Percentiles rank a stretch among this genome's conserved stretches.
These are phyloP conservation scores for Papilio aristodemus DNA, from an alignment of 1,140 invertebrate species.

Conservation along the genomic window DNA sequence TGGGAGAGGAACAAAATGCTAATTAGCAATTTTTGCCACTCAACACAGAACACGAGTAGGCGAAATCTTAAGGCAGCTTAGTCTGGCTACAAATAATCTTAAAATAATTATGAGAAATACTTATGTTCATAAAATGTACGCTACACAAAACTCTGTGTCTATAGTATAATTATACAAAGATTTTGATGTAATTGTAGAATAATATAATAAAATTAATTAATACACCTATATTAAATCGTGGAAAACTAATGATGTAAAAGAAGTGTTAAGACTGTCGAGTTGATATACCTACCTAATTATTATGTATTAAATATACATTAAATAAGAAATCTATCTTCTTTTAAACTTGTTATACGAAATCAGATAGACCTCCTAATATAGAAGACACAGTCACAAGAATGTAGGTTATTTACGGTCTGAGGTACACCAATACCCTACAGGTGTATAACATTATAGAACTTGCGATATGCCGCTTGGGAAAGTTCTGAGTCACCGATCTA, in stretches of 20 bases:
- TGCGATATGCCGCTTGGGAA: slow-evolving; percentile 4
- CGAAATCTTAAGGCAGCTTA: background rate
- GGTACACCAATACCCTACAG: background rate
- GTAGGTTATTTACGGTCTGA: background rate
- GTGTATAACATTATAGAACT: slow-evolving; percentile 10
- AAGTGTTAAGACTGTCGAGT: too few species aligned
- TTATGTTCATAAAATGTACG: background rate
- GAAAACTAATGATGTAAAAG: too few species aligned
- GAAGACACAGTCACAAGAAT: background rate
- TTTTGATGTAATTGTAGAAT: too few species aligned
- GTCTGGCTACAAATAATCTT: background rate
- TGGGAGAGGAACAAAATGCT: background rate
- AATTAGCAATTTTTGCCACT: background rate
- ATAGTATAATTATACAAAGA: background rate
- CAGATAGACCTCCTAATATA: background rate
- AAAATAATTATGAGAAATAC: background rate
- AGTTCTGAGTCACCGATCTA: slow-evolving; percentile 17
- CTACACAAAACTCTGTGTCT: background rate
- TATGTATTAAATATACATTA: too few species aligned
- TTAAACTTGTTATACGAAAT: background rate
- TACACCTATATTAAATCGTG: too few species aligned
- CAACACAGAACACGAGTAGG: slow-evolving; percentile 13
- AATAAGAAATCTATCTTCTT: background rate
- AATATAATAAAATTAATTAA: too few species aligned
- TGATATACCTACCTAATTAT: too few species aligned